A percentile compares a stretch with the other conserved stretches of the same genome.
phyloP scores from a whole-genome alignment of 2,888 invertebrate species.

The Cosmia trapezina region DNA sequence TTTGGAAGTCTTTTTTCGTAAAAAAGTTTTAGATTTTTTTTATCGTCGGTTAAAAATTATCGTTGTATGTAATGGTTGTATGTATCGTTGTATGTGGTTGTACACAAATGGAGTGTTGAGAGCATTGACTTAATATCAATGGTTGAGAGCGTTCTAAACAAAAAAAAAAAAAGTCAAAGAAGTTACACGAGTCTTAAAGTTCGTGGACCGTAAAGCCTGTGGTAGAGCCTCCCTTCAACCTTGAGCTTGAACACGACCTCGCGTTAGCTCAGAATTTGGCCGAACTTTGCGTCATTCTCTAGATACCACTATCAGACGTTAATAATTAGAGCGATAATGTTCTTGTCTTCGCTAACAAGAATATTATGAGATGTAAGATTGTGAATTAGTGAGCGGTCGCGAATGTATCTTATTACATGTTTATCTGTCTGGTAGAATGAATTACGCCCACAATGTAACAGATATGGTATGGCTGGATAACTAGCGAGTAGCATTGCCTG shows the following conservation, averaged over 20 bases:
- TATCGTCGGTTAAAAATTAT: too few relatives aligned
- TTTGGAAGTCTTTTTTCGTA: too few relatives aligned
- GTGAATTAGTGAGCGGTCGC: conserved; percentile 11
- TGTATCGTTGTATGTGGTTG: too few relatives aligned
- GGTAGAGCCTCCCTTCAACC: conserved; percentile 53
- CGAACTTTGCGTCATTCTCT: conserved; percentile 55
- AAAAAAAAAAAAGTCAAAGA: conserved; percentile 9
- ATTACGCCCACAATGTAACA: conserved; percentile 51
- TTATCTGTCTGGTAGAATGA: conserved; percentile 29
- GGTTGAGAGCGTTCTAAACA: neutral
- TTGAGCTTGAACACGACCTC: conserved; percentile 55
- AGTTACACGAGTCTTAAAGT: conserved; percentile 21
- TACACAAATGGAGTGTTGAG: neutral
- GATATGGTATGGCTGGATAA: conserved; percentile 7
- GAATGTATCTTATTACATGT: conserved; percentile 7
- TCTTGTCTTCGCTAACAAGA: conserved; percentile 46
- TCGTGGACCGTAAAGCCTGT: conserved; percentile 61
- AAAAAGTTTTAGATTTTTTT: too few relatives aligned
- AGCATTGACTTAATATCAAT: too few relatives aligned
- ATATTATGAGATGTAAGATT: conserved; percentile 21
- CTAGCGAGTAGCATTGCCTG: conserved; percentile 19
- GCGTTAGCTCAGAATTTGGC: conserved; percentile 37
- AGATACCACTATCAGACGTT: conserved; percentile 46
- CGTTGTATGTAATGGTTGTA: too few relatives aligned
- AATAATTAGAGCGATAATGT: conserved; percentile 57